Conservation (phyloP, 1,140 invertebrate species). For the Brachionus plicatilis region DNA sequence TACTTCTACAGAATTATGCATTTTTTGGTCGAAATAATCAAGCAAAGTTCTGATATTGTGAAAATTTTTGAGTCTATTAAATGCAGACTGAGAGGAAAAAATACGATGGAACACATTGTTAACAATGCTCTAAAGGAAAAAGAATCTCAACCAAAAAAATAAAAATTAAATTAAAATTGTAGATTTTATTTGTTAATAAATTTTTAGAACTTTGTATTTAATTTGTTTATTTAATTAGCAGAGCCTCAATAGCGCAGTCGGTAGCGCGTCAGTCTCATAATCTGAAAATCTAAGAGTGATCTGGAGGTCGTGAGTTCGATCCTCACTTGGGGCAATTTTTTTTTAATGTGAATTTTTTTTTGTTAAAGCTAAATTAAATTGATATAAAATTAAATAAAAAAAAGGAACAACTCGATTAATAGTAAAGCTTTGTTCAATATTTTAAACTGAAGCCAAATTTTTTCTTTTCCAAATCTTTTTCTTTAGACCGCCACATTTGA, state of each 20-base stretch:
- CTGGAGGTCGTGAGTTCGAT: conserved; percentile 39
- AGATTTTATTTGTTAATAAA: not conserved
- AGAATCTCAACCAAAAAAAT: not conserved
- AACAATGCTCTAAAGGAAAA: not conserved
- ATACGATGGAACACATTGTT: not conserved
- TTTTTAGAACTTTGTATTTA: not conserved
- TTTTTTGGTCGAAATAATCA: not conserved
- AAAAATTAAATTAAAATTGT: not conserved
- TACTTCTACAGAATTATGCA: not conserved
- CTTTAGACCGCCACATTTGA: not conserved
- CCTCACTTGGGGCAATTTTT: conserved; percentile 31
- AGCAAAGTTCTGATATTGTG: not conserved
- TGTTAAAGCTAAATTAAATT: not conserved
- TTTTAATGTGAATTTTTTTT: not conserved
- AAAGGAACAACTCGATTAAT: not conserved
- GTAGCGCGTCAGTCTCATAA: conserved; percentile 39
- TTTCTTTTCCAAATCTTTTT: conserved; percentile 13
- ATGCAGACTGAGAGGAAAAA: not conserved
- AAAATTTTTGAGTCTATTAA: not conserved
- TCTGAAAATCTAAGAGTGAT: conserved; percentile 2
- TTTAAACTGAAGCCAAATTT: not conserved
- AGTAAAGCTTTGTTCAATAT: not conserved
- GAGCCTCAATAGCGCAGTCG: conserved; percentile 38
- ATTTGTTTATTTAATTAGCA: not conserved
- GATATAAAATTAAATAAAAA: not conserved